Evolutionary conservation across 2,113 vertebrate species (phyloP), one percentile per base, ranked within the genome.

Genomic region (Cygnus buccinator): DNA sequence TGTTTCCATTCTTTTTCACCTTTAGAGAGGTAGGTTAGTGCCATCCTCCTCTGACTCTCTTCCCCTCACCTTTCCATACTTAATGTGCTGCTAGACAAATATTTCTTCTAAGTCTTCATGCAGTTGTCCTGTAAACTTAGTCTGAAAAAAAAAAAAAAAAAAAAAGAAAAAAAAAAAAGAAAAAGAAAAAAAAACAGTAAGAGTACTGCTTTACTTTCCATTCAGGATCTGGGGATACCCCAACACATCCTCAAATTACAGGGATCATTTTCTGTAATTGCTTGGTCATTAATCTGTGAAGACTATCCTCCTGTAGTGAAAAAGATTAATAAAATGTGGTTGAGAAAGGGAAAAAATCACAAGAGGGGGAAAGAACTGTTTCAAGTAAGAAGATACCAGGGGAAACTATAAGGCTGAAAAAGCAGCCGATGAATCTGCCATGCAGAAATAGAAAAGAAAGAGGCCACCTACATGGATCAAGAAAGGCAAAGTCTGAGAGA

Each of bases 151-250:
- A 58, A 80, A 76, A 7, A 31, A 58, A 80, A 76, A 3, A 4
- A 46, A 10, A 3, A 2, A 46, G 3, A 52, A 2, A 54, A 54
- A 70, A 86, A 4, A 13, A 81, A 65, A 76, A 25, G 6, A 58
- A 80, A 76, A 3, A 4, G 21, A 10, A 3, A 4, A 13, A 81
- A 65, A 76, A 25, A 26, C 2, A 22, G 3, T 44, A 3, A 82
- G 13, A 68, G 3, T 23, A 3, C 1, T 7, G 22, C 4, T 37
- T 84, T 61, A 7, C 15, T 63, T 75, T 61, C 9, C 0, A 2
- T 84, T 74, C 26, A 89, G 25, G 10, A 44, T 71, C 20, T 61
- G 22, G 12, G 25, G 1, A 46, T 41, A 55, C 5, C 3, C 10
- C 31, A 68, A 52, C 5, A 57, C 14, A 7, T 17, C 52, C 11